Conservation (phyloP, 2,797 vertebrate species). For the Arrhamphus sclerolepis region DNA sequence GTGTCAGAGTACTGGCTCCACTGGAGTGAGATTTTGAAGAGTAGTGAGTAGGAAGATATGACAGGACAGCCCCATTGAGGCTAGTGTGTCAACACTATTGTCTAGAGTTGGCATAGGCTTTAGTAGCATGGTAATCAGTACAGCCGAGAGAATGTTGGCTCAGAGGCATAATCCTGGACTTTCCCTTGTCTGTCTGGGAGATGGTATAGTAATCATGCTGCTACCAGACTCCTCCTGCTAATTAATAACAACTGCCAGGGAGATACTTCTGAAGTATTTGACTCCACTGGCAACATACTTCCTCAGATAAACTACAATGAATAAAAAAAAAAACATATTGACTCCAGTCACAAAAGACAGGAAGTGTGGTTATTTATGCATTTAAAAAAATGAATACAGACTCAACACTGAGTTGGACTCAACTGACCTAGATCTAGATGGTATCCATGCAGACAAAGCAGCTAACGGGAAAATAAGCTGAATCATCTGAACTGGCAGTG, state of each 20-base stretch:
- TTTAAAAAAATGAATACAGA: slow-evolving; percentile 1
- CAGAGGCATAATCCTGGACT: slow-evolving; percentile 77
- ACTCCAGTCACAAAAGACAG: slow-evolving; percentile 26
- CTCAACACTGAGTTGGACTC: slow-evolving; percentile 6
- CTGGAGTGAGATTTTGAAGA: slow-evolving; percentile 71
- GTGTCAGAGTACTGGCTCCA: slow-evolving; percentile 69
- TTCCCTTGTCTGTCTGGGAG: slow-evolving; percentile 68
- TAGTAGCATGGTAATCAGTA: slow-evolving; percentile 64
- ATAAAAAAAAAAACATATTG: slow-evolving; percentile 35
- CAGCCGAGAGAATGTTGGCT: slow-evolving; percentile 67
- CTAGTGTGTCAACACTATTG: slow-evolving; percentile 60
- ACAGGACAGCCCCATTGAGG: slow-evolving; percentile 71
- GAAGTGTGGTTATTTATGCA: slow-evolving; percentile 5
- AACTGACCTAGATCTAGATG: slow-evolving; percentile 37
- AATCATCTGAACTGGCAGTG: slow-evolving; percentile 47
- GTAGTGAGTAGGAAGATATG: slow-evolving; percentile 58
- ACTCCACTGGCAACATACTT: slow-evolving; percentile 70
- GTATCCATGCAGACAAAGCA: slow-evolving; percentile 40
- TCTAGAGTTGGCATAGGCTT: slow-evolving; percentile 58
- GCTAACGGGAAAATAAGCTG: slow-evolving; percentile 39
- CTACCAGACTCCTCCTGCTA: slow-evolving; percentile 74
- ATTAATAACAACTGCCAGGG: slow-evolving; percentile 79
- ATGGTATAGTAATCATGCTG: slow-evolving; percentile 74
- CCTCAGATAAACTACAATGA: slow-evolving; percentile 44
- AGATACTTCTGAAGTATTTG: slow-evolving; percentile 72